Evolutionary conservation across 2,113 vertebrate species (phyloP).

Genomic region (Python bivittatus): DNA sequence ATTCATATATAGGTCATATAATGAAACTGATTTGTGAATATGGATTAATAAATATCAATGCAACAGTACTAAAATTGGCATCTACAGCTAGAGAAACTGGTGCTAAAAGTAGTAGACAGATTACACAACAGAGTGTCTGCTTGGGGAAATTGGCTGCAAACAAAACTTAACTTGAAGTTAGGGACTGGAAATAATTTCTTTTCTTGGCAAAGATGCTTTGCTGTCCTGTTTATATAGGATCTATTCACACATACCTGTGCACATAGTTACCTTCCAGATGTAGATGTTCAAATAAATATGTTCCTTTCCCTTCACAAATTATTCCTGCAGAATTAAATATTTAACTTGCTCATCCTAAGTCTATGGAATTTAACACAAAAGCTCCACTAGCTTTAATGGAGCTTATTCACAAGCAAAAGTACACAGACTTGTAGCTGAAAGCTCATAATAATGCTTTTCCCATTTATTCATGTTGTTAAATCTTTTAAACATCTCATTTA

Average conservation of each 20-base stretch:
- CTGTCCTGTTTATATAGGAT: neutral
- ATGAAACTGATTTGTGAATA: neutral
- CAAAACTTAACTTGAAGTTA: neutral
- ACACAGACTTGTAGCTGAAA: neutral
- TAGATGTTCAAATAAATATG: neutral
- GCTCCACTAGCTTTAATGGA: neutral
- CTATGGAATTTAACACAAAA: neutral
- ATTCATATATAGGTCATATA: neutral
- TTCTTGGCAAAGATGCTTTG: neutral
- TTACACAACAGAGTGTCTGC: neutral
- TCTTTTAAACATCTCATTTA: neutral
- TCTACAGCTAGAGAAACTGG: neutral
- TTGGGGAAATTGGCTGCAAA: neutral
- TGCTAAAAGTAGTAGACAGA: neutral
- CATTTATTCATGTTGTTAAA: neutral
- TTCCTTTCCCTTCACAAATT: neutral
- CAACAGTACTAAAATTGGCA: neutral
- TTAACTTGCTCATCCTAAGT: neutral
- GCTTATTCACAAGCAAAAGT: neutral
- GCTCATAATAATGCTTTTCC: neutral
- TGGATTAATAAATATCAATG: neutral
- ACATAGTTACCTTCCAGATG: neutral
- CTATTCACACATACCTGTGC: neutral
- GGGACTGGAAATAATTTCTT: neutral
- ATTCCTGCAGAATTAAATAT: neutral